A percentile compares a stretch with the other conserved stretches of the same genome.
Conservation (phyloP, 2,113 vertebrate genomes). For the Phrynocephalus versicolor region DNA sequence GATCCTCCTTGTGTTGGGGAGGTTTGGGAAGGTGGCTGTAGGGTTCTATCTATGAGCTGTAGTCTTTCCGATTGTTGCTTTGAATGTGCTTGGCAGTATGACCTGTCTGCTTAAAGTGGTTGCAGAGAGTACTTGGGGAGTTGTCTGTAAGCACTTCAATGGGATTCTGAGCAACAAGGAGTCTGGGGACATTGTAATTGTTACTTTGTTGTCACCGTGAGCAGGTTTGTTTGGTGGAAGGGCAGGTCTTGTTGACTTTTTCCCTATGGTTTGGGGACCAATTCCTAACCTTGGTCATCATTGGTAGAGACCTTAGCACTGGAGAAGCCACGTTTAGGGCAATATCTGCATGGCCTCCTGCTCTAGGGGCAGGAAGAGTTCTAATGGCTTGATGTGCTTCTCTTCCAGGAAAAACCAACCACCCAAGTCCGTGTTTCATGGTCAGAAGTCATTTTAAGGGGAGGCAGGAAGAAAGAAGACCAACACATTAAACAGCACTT, state of each 20-base stretch:
- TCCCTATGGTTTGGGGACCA: conserved; percentile 1
- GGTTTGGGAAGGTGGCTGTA: not conserved
- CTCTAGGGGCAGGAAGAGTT: no score
- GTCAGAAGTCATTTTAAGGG: not conserved
- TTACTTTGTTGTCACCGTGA: not conserved
- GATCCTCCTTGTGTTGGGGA: not conserved
- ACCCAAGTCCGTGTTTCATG: not conserved
- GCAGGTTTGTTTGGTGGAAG: conserved; percentile 33
- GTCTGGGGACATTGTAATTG: not conserved
- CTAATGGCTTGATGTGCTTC: not conserved
- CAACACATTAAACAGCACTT: not conserved
- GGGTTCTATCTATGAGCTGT: not conserved
- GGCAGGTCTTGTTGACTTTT: not conserved
- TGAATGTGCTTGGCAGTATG: not conserved
- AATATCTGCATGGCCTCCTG: not conserved
- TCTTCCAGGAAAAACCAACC: not conserved
- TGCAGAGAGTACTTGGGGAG: not conserved
- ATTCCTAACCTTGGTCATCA: not conserved
- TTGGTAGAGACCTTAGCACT: no score
- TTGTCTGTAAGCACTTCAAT: not conserved
- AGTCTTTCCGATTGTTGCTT: not conserved
- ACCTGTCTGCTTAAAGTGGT: not conserved
- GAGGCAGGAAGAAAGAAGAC: not conserved
- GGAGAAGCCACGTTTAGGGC: not conserved
- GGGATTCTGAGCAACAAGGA: not conserved